Conservation (phyloP, 2,113 vertebrate genomes). For the Agapornis roseicollis region DNA sequence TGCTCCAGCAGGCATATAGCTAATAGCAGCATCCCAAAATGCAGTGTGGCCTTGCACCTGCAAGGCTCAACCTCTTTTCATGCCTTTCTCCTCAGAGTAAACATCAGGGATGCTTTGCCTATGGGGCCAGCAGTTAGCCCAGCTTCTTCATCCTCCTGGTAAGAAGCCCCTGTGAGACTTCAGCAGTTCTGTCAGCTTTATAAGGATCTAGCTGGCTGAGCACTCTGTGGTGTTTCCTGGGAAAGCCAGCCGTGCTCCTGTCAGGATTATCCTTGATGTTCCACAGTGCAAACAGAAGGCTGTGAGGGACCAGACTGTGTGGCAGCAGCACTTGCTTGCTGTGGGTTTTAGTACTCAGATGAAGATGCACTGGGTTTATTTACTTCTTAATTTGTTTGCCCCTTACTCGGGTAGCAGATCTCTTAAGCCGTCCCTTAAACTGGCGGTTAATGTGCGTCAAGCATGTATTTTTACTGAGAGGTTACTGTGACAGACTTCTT, state of each 20-base stretch:
- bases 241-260: background rate
- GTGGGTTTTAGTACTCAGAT: background rate
- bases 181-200: accelerated
- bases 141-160: background rate
- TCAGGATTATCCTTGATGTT: background rate
- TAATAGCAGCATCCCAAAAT: background rate
- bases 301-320: background rate
- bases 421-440: background rate
- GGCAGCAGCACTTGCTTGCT: background rate
- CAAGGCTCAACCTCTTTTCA: background rate
- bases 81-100: background rate
- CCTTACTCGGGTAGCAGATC: background rate
- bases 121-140: background rate
- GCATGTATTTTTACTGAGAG: background rate
- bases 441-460: background rate
- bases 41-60: background rate
- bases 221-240: background rate
- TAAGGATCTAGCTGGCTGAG: background rate
- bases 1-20: accelerated
- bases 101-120: background rate
- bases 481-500: background rate
- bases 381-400: background rate
- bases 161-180: background rate
- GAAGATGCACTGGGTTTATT: background rate
- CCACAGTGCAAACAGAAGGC: background rate